Base-by-base conservation (phyloP, 1,140 invertebrate genomes). In the Camponotus vicinus region DNA sequence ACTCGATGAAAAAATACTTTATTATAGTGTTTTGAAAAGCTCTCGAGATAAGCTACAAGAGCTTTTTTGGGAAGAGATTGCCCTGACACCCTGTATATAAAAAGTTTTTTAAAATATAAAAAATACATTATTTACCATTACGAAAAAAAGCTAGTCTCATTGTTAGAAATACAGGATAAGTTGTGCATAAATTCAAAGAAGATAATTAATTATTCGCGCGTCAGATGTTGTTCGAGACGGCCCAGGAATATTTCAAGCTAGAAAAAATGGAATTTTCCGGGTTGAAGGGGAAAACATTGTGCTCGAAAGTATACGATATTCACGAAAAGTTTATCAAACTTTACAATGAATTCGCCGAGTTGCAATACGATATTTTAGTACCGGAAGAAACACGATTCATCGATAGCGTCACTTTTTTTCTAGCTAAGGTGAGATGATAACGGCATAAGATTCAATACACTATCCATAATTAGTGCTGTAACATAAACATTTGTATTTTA, bases 261-360 rank as follows among this genome's bases (percentile, higher is more conserved):
- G 98, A 98, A 94, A 98, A 98, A 93, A 96, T 98, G 9, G 98
- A 98, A 95, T 96, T 98, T 85, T 97, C 97, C 71, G 98, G 98
- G 1, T 95, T 98, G 18, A 96, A 97, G 93, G 97, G 98, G 21
- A 97, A 97, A 92, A 96, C 95, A 64, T 95, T 98, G 18, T 92
- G 91, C 55, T 86, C 95, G 92, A 93, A 96, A 92, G 87, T 94
- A 4, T 75, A 84, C 5, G 85, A 95, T 5, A 96, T 97, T 59
- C 96, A 96, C 91, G 97, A 98, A 21, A 97, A 98, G 70, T 99
- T 98, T 93, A 95, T 96, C 4, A 96, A 96, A 71, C 95, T 96
- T 0, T 98, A 97, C 92, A 96, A 95, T 84, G 95, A 97, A 66
- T 97, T 98, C 88, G 95, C 96, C 40, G 97, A 97, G 61, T 97